A percentile compares a stretch with the other conserved stretches of the same genome.
These are phyloP conservation scores for Schizothorax lantsangensis DNA, from an alignment of 2,797 vertebrate species.

Conservation along the genomic window DNA sequence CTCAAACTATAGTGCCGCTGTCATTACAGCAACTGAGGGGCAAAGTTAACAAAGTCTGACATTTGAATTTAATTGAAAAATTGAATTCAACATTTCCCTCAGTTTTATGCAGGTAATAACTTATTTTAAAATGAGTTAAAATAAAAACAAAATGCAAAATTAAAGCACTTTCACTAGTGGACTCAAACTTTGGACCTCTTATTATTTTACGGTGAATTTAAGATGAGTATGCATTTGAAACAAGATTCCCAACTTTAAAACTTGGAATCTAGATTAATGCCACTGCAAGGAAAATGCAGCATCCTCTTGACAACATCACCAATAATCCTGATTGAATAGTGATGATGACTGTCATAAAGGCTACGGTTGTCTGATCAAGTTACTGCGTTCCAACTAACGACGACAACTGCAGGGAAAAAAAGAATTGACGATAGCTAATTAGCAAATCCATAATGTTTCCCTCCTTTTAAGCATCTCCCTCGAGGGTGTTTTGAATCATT, in stretches of 20 bases:
- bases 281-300: constrained; percentile 64
- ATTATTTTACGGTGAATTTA: background rate
- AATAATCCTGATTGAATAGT: constrained; percentile 76
- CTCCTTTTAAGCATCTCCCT: constrained; percentile 77
- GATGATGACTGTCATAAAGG: constrained; percentile 76
- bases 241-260: constrained; percentile 58
- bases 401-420: constrained; percentile 68
- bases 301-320: constrained; percentile 62
- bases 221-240: constrained; percentile 23
- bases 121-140: background rate
- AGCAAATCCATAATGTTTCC: constrained; percentile 81
- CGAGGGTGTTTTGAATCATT: constrained; percentile 79
- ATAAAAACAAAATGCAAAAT: no score
- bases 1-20: background rate
- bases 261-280: constrained; percentile 64
- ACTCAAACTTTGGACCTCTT: background rate
- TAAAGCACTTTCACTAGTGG: background rate
- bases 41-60: constrained; percentile 4
- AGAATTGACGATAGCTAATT: constrained; percentile 78
- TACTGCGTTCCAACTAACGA: constrained; percentile 78
- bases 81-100: background rate
- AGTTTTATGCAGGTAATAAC: background rate
- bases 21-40: background rate
- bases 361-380: constrained; percentile 79
- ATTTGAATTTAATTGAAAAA: background rate